Conservation (phyloP, 2,113 vertebrate species). For the Quiscalus mexicanus region DNA sequence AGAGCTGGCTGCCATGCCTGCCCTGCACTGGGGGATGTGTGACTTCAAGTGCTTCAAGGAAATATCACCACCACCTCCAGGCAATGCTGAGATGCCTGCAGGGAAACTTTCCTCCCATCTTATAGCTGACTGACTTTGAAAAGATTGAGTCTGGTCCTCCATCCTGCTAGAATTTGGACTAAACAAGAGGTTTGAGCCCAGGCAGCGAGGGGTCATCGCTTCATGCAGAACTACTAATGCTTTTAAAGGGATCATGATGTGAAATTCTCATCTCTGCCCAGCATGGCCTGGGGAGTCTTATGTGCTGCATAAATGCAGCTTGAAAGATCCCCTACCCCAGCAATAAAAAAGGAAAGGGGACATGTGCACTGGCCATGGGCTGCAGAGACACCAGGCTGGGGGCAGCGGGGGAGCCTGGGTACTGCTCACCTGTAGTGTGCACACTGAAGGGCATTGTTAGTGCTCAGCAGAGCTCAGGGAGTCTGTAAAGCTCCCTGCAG, state of each 20-base stretch:
- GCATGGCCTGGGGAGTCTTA: background rate
- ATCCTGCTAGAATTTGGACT: background rate
- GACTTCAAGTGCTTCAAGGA: background rate
- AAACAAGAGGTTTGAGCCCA: background rate
- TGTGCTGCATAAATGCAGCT: background rate
- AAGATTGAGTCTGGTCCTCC: background rate
- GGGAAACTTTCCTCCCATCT: background rate
- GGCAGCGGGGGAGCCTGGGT: background rate
- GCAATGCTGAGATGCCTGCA: background rate
- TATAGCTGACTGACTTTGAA: background rate
- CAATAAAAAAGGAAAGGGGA: background rate
- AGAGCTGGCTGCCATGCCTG: rapidly evolving
- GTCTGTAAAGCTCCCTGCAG: background rate
- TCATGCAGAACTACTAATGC: background rate
- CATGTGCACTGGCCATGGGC: rapidly evolving
- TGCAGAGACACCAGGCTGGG: background rate
- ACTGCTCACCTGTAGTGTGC: background rate
- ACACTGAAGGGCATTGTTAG: background rate
- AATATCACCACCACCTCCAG: background rate
- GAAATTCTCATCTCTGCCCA: background rate
- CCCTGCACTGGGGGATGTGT: background rate
- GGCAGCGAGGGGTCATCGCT: background rate
- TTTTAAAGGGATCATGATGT: background rate
- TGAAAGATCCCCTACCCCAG: background rate
- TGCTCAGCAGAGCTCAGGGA: background rate